Base-by-base conservation (phyloP, 2,113 vertebrate species). In the Noctilio leporinus region DNA sequence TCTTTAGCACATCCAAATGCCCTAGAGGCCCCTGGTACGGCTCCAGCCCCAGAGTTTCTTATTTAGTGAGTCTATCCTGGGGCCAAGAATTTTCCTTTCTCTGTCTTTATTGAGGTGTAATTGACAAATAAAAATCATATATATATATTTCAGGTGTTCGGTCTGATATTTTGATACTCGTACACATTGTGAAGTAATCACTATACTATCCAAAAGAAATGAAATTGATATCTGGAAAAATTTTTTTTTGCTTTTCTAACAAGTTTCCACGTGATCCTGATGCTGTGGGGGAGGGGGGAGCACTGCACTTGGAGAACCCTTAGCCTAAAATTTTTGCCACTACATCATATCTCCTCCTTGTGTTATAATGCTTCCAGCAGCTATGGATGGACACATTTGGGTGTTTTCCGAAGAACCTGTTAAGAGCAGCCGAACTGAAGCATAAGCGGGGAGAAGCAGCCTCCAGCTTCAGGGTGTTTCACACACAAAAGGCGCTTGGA, bases 351-450 rank as follows among this genome's bases (percentile, higher is more conserved):
- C 3, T 67, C 67, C 45, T 88, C 12, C 0, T n/a, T 45, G 8
- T 43, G 77, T 73, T 81, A 35, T 84, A 89, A 90, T 45, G n/a
- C 81, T 89, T 86, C 85, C 43, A 65, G 85, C 93, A 86, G 89
- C 59, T n/a, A 19, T 1, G 35, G 78, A 33, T 38, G 76, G 53
- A 78, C 67, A 86, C 38, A 93, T 80, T 12, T 88, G 67, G 49
- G 67, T 85, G 38, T 89, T 86, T 86, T 88, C 72, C 81, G 83
- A 93, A 69, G 67, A 82, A 92, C 69, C 87, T 80, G 65, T 82
- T 45, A 76, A 93, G 51, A 38, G 45, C 35, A 59, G 65, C 49
- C 20, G 43, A 55, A 67, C 72, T 70, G 49, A 92, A 94, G 75
- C 62, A 59, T 7, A 76, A 85, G 45, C 72, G 81, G 49, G 51